Conservation (phyloP, 2,888 invertebrate genomes). For the Tinea pellionella region DNA sequence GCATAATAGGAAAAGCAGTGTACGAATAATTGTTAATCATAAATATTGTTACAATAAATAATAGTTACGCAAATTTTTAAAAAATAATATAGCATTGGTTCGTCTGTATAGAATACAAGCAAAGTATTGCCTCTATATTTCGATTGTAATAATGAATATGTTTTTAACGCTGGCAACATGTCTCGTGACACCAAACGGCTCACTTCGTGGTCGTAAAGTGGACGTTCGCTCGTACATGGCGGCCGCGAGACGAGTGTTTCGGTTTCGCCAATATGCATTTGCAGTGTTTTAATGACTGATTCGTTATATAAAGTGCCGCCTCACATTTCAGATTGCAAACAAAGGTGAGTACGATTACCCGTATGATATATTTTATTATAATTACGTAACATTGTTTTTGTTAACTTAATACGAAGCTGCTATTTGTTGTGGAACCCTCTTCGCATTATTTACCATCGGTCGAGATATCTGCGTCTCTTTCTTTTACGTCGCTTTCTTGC, state of each 20-base stretch:
- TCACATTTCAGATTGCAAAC: background rate
- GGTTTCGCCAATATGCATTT: constrained; percentile 47
- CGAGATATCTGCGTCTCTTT: constrained; percentile 54
- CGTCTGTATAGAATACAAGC: too few relatives aligned
- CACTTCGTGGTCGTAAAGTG: background rate
- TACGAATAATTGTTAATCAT: too few relatives aligned
- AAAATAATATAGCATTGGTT: too few relatives aligned
- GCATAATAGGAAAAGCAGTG: too few relatives aligned
- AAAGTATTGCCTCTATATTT: too few relatives aligned
- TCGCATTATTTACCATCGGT: constrained; percentile 61
- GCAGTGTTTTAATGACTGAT: constrained; percentile 30
- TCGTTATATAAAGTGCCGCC: background rate
- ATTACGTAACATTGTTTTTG: constrained; percentile 50
- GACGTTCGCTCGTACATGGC: constrained; percentile 31
- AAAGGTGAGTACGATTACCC: background rate
- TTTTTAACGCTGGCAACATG: background rate
- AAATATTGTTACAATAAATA: too few relatives aligned
- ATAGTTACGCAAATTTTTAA: too few relatives aligned
- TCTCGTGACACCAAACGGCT: constrained; percentile 1
- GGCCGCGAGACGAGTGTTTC: constrained; percentile 47
- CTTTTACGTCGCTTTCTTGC: constrained; percentile 52
- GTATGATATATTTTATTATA: background rate
- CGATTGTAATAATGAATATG: background rate
- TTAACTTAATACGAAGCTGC: constrained; percentile 27
- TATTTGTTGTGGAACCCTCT: constrained; percentile 51